phyloP scores from a whole-genome alignment of 2,797 vertebrate genomes.

The Sphaeramia orbicularis region DNA sequence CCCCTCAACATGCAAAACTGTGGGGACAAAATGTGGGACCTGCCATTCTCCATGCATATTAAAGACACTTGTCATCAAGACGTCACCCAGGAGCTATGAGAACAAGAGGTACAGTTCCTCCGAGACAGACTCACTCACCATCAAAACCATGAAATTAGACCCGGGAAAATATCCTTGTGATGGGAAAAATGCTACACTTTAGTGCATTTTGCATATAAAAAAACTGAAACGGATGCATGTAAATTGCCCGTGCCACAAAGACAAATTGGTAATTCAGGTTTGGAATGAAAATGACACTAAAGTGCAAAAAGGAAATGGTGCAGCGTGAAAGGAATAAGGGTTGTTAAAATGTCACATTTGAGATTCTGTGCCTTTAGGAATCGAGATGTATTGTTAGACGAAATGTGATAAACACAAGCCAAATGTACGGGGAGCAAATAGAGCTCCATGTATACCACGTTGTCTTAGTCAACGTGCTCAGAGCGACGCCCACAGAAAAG shows the following conservation, averaged over 20 bases:
- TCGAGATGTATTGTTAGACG: slow-evolving; percentile 84
- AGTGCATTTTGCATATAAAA: slow-evolving; percentile 99
- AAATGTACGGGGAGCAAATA: slow-evolving; percentile 76
- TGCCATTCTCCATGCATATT: slow-evolving; percentile 91
- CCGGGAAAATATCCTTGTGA: slow-evolving; percentile 96
- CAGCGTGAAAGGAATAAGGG: slow-evolving; percentile 85
- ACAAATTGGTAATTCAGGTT: slow-evolving; percentile 96
- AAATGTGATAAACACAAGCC: slow-evolving; percentile 83
- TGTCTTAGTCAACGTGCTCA: slow-evolving; percentile 72
- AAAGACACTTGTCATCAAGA: slow-evolving; percentile 99
- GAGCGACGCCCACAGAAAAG: slow-evolving; percentile 75
- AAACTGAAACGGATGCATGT: slow-evolving; percentile 93
- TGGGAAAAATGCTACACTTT: slow-evolving; percentile 96
- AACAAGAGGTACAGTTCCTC: slow-evolving; percentile 93
- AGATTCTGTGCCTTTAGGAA: slow-evolving; percentile 83
- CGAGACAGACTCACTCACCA: slow-evolving; percentile 95
- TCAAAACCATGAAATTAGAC: slow-evolving; percentile 99
- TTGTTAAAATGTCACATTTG: slow-evolving; percentile 89
- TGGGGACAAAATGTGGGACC: slow-evolving; percentile 84
- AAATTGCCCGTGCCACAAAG: slow-evolving; percentile 97
- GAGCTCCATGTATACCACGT: slow-evolving; percentile 66
- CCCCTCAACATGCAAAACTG: slow-evolving; percentile 85
- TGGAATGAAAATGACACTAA: slow-evolving; percentile 89
- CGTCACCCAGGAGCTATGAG: slow-evolving; percentile 91
- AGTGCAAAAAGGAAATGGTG: slow-evolving; percentile 86